Evolutionary conservation across 2,888 invertebrate species (phyloP), one percentile per base, ranked within the genome.

Genomic region (Oscheius onirici): DNA sequence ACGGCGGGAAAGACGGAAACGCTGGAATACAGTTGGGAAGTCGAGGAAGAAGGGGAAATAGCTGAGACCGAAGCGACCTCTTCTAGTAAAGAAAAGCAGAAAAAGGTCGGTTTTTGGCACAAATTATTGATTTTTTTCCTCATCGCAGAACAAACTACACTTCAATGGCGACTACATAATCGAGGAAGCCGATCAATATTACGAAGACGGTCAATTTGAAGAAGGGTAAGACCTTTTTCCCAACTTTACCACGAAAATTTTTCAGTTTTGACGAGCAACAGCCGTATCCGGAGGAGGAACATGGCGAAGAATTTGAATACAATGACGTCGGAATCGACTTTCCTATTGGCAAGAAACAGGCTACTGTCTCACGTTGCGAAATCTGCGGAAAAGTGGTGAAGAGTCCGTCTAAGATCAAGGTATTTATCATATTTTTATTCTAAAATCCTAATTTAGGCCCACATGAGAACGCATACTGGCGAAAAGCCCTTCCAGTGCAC

Each of bases 391-490:
- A 76, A 2, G 51, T 74, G 10, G 51, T 83, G 15, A 81, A 77
- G 41, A 73, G 81, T 70, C 84, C 83, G 10, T 81, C 81, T 6
- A 82, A 81, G 58, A 83, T 84, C 11, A 65, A 69, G 61, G 75
- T 78, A 60, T 1, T 15, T 61, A 20, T 55, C 6, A 34, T 24
- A 28, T n/a, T 57, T 51, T 26, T 34, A 1, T 44, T 8, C 15
- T n/a, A 15, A 26, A 55, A 26, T 43, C n/a, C 5, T 40, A 15
- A 46, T 77, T 20, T 46, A 81, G 74, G 84, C 81, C 8, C 84
- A 84, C 65, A 80, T 83, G 80, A 60, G 83, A 54, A 84, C 82
- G 20, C 84, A 84, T 68, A 83, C 84, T 11, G 83, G 84, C 10
- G 84, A 84, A 68, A 75, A 75, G 20, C 84, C 84, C 2, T 83